These are phyloP conservation scores for Agrilus mali DNA, from an alignment of 2,888 invertebrate genomes.

Conservation along the genomic window DNA sequence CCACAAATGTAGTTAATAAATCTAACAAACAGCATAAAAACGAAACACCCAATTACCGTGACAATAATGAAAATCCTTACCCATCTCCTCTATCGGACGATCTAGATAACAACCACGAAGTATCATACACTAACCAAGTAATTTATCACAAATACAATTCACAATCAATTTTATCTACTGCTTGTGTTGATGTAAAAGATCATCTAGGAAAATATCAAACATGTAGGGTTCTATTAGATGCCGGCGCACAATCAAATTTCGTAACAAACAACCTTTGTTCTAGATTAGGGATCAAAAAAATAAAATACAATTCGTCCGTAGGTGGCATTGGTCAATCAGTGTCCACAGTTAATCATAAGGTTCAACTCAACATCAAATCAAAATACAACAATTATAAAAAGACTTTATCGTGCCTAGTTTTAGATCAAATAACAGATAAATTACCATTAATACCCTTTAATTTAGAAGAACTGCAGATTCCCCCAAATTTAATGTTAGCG, in stretches of 20 bases:
- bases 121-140: no score
- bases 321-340: conserved; percentile 1
- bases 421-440: not conserved
- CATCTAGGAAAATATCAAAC: no score
- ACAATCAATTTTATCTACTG: no score
- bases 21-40: no score
- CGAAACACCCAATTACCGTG: no score
- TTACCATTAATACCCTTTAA: not conserved
- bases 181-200: no score
- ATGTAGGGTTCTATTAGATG: conserved; percentile 2
- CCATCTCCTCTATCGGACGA: no score
- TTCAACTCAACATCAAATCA: not conserved
- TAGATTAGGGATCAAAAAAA: conserved; percentile 1
- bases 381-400: not conserved
- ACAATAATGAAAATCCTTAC: no score
- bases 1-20: no score
- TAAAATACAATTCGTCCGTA: not conserved
- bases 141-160: no score
- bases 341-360: not conserved
- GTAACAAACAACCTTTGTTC: conserved; percentile 2
- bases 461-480: conserved; percentile 2
- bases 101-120: no score
- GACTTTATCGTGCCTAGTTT: not conserved
- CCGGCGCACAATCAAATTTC: conserved; percentile 2
- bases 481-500: conserved; percentile 5